phyloP scores from a whole-genome alignment of 2,797 vertebrate genomes.

The Peromyscus eremicus region DNA sequence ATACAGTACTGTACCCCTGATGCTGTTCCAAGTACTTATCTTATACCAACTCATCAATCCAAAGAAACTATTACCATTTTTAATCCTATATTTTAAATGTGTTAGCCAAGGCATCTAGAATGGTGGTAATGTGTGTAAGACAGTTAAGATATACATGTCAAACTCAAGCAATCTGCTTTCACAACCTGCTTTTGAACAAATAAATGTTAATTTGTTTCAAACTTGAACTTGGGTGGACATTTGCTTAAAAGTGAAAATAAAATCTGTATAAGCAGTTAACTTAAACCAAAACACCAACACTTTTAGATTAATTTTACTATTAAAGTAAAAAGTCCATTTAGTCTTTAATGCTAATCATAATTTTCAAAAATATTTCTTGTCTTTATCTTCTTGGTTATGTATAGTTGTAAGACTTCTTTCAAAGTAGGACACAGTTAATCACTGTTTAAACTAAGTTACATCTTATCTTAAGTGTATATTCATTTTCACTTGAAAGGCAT shows the following conservation, averaged over 20 bases:
- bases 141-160: neutral
- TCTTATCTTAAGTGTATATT: constrained; percentile 40
- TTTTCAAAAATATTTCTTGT: constrained; percentile 64
- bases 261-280: neutral
- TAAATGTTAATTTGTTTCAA: constrained; percentile 21
- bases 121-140: neutral
- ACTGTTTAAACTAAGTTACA: constrained; percentile 5
- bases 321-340: constrained; percentile 54
- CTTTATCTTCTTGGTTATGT: neutral
- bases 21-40: neutral
- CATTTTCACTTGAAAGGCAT: constrained; percentile 52
- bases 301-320: constrained; percentile 45
- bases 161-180: constrained; percentile 7
- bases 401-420: constrained; percentile 21
- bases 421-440: neutral
- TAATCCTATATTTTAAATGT: neutral
- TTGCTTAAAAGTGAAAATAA: neutral
- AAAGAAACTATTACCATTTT: neutral
- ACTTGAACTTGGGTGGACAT: neutral
- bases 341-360: neutral
- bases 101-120: neutral
- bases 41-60: neutral
- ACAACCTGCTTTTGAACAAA: constrained; percentile 41
- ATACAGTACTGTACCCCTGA: neutral
- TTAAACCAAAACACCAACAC: neutral